Conservation (phyloP, 2,113 vertebrate species). For the Alligator sinensis region DNA sequence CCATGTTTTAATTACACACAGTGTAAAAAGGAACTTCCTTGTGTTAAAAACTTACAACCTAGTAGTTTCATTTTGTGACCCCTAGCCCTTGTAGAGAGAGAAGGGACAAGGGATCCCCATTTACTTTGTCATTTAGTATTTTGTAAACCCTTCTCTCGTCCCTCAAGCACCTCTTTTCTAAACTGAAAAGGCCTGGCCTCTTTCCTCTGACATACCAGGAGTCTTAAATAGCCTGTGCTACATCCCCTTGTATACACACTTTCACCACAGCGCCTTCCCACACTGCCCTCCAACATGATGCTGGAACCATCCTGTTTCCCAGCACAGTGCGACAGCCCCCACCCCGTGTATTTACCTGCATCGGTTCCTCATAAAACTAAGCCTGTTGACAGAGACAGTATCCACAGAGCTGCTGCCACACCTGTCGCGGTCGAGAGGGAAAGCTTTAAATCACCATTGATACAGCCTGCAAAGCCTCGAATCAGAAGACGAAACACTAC, state of each 20-base stretch:
- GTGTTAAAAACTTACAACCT: no score
- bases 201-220: not conserved
- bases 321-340: rapidly evolving
- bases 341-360: constrained; percentile 82
- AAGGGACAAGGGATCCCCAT: no score
- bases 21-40: no score
- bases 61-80: no score
- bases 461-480: rapidly evolving
- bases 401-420: constrained; percentile 90
- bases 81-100: no score
- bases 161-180: no score
- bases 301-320: not conserved
- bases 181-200: not conserved
- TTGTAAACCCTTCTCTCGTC: not conserved
- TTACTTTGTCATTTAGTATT: no score
- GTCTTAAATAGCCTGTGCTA: rapidly evolving
- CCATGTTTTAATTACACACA: no score
- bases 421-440: constrained; percentile 62
- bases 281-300: rapidly evolving
- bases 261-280: not conserved
- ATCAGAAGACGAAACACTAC: rapidly evolving
- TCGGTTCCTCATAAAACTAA: constrained; percentile 90
- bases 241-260: rapidly evolving
- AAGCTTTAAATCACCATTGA: not conserved
- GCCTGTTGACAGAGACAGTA: constrained; percentile 87